Evolutionary conservation across 2,113 vertebrate species (phyloP).

Genomic region (Platysternon megacephalum): DNA sequence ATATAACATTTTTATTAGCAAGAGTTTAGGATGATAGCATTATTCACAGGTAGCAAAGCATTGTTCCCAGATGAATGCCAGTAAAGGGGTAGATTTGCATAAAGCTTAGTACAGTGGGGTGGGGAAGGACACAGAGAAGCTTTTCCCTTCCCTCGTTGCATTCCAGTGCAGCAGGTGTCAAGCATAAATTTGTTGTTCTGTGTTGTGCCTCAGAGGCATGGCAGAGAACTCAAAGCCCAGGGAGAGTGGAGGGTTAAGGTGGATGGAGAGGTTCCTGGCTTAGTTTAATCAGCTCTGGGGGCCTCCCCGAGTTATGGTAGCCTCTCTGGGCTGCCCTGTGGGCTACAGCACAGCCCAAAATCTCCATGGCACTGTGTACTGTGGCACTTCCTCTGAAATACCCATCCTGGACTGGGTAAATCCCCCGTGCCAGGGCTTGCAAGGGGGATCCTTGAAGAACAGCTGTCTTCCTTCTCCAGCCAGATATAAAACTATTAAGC

Average conservation of each 20-base stretch:
- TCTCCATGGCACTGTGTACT: neutral
- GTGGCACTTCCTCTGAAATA: neutral
- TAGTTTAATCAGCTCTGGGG: neutral
- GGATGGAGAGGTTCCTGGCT: neutral
- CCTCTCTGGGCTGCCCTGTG: neutral
- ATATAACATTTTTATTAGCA: neutral
- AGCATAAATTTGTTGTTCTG: too few species aligned
- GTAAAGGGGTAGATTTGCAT: neutral
- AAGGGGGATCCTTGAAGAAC: neutral
- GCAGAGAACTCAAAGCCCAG: neutral
- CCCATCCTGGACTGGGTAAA: neutral
- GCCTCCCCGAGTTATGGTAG: neutral
- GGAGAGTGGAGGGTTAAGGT: neutral
- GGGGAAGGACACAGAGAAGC: neutral
- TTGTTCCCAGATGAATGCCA: neutral
- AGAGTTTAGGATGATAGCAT: neutral
- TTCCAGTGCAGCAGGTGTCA: too few species aligned
- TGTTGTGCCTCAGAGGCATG: neutral
- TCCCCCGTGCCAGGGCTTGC: rapidly evolving
- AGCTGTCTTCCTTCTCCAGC: neutral
- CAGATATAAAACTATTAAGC: neutral
- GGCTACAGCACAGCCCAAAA: neutral
- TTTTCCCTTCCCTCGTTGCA: neutral
- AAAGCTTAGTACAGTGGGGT: neutral
- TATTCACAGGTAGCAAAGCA: neutral